phyloP scores from a whole-genome alignment of 2,113 vertebrate genomes.

The Phyllostomus discolor region DNA sequence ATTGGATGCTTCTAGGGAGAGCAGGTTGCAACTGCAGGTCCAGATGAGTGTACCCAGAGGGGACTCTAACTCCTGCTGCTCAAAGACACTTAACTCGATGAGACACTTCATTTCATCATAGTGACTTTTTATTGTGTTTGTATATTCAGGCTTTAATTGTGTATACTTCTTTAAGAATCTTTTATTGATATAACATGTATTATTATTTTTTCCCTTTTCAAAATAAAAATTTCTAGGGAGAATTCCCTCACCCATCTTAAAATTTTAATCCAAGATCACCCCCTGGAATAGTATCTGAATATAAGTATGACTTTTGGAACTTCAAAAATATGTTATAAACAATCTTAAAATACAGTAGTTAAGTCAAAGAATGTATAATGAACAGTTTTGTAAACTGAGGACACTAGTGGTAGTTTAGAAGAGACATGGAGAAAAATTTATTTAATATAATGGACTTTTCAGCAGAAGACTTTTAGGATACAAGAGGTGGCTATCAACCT shows the following conservation, averaged over 20 bases:
- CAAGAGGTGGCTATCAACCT: background rate
- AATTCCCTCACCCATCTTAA: background rate
- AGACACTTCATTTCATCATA: background rate
- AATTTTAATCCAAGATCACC: background rate
- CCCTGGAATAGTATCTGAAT: background rate
- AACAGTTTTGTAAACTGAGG: background rate
- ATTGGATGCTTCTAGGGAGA: background rate
- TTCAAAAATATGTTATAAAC: background rate
- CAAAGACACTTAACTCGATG: background rate
- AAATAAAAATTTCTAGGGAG: background rate
- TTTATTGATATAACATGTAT: background rate
- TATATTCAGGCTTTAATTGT: background rate
- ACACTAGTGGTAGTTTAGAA: background rate
- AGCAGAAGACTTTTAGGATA: background rate
- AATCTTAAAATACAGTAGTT: background rate
- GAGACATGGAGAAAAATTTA: background rate
- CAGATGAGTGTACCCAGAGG: background rate
- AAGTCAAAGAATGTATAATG: slow-evolving; percentile 17
- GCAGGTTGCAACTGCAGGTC: background rate
- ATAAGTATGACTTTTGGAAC: background rate
- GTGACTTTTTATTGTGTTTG: background rate
- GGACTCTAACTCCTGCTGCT: background rate
- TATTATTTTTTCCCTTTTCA: slow-evolving; percentile 13
- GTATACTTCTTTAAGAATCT: background rate
- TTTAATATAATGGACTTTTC: background rate